Evolutionary conservation across 2,888 invertebrate genomes (phyloP).

Genomic region (Heliconius hortense): DNA sequence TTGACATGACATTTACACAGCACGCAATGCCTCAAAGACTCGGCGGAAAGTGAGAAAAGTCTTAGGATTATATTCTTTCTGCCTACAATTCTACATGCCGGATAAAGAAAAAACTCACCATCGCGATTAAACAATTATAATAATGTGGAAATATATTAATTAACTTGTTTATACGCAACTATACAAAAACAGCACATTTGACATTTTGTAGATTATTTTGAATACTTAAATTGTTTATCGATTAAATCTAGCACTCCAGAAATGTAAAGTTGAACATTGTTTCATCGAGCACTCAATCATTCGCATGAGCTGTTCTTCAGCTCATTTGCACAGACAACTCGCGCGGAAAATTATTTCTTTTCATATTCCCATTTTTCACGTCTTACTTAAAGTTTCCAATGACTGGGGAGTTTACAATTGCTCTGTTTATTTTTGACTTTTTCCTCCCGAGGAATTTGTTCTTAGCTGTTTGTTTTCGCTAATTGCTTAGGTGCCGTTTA

Average conservation of each 20-base stretch:
- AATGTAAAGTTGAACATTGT: slow-evolving; percentile 67
- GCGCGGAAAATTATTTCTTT: slow-evolving; percentile 83
- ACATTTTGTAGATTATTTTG: neutral
- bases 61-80: too few relatives aligned
- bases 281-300: slow-evolving; percentile 78
- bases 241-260: slow-evolving; percentile 43
- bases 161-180: neutral
- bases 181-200: neutral
- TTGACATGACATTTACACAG: too few relatives aligned
- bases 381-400: slow-evolving; percentile 76
- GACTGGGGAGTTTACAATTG: slow-evolving; percentile 61
- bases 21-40: too few relatives aligned
- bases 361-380: slow-evolving; percentile 80
- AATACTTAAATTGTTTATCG: slow-evolving; percentile 33
- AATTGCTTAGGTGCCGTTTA: slow-evolving; percentile 38
- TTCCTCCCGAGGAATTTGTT: slow-evolving; percentile 48
- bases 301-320: slow-evolving; percentile 76
- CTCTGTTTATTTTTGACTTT: slow-evolving; percentile 65
- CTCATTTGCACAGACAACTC: slow-evolving; percentile 82
- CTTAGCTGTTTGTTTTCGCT: slow-evolving; percentile 46
- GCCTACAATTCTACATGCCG: too few relatives aligned
- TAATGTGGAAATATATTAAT: neutral
- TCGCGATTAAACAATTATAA: too few relatives aligned
- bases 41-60: too few relatives aligned
- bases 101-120: too few relatives aligned